Percentiles rank a stretch among this genome's conserved stretches.
Conservation (phyloP, 2,888 invertebrate genomes). For the Metacarcinus magister region DNA sequence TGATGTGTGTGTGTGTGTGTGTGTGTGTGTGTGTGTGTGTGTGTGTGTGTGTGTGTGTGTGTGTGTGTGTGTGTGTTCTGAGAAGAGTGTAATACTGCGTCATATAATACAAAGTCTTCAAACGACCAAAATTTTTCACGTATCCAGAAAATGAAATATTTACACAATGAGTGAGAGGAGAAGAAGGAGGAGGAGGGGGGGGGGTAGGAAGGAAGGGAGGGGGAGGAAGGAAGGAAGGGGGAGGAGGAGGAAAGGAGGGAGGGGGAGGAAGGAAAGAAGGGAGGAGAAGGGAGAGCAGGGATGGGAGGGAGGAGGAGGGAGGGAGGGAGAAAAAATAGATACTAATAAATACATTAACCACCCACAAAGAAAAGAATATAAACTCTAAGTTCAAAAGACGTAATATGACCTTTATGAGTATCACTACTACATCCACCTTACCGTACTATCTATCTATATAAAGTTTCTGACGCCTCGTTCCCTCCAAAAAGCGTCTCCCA, state of each 20-base stretch:
- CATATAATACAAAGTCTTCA: neutral
- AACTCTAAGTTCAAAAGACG: neutral
- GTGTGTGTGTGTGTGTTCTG: conserved; percentile 32
- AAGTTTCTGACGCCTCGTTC: no score
- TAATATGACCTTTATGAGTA: neutral
- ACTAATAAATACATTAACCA: neutral
- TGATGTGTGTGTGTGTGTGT: conserved; percentile 50
- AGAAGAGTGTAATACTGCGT: no score
- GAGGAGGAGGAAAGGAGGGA: no score
- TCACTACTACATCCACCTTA: no score
- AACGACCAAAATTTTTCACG: neutral
- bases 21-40: conserved; percentile 55
- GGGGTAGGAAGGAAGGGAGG: neutral
- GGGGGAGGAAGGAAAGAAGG: neutral
- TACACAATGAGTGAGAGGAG: neutral
- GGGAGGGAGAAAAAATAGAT: neutral
- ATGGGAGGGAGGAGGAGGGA: conserved; percentile 14
- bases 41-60: conserved; percentile 58
- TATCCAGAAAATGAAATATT: neutral
- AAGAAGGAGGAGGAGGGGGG: no score
- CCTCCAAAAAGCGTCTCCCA: no score
- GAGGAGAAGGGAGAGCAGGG: neutral
- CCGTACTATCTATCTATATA: no score
- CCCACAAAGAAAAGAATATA: neutral
- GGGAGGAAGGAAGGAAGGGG: neutral